Evolutionary conservation across 2,888 invertebrate species (phyloP), one percentile per base, ranked within the genome.

Genomic region (Drosophila picticornis): DNA sequence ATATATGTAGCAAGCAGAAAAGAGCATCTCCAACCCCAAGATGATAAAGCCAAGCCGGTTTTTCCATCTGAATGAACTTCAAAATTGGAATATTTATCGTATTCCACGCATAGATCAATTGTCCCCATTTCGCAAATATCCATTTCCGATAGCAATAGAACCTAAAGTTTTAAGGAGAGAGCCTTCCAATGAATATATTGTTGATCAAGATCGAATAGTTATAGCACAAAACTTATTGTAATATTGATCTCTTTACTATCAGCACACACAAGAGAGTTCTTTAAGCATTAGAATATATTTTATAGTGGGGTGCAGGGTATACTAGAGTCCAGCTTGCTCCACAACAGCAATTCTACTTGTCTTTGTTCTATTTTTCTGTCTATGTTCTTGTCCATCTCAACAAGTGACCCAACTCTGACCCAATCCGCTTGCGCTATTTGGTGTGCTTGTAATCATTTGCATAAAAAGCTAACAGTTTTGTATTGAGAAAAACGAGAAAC

Each of bases 381-480:
- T 25, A 16, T 25, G 16, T 16, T 16, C 46, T 9, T 51, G 46
- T n/a, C 43, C 46, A 36, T 19, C n/a, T 46, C 13, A 48, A 38
- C 43, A 55, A 69, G 34, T 72, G 61, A 43, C 40, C 59, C 40
- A 56, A 31, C 32, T 43, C 31, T 53, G 29, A 27, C 46, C 51
- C 43, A 53, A 68, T 40, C 6, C 29, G 58, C 29, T 38, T 50
- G 52, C 43, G 22, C 56, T 11, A 38, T 38, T 61, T 48, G 48
- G 61, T 43, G 25, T 59, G 53, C 70, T 56, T 48, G 52, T 68
- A 74, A 57, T 64, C 69, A 84, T 81, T 81, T 84, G 78, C 84
- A 78, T 81, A 84, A 81, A 74, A 51, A 60, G 67, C 67, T 19
- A 22, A 13, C 31, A 52, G 56, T 64, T 36, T 32, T 55, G 27